A percentile compares a stretch with the other conserved stretches of the same genome.
Evolutionary conservation across 2,888 invertebrate genomes (phyloP).

Genomic region (Tenthredo scrophulariae): DNA sequence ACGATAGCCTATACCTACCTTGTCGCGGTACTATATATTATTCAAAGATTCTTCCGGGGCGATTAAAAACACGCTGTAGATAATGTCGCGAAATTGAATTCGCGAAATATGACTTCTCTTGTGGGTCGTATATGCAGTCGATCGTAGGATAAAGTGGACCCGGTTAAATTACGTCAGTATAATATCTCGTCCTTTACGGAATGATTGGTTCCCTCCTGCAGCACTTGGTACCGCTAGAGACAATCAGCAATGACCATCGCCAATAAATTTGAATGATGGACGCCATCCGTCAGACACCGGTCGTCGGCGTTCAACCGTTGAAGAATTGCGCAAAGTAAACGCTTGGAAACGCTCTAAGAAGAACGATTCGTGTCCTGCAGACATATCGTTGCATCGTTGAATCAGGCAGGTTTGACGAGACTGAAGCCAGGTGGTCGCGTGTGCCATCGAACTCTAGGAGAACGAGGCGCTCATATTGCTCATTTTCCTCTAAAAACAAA

Average conservation of each 20-base stretch:
- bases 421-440: conserved; percentile 56
- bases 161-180: not conserved
- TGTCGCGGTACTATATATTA: not conserved
- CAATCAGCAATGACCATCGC: conserved; percentile 54
- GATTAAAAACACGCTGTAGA: not conserved
- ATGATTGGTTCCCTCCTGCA: conserved; percentile 32
- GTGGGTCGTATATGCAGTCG: not conserved
- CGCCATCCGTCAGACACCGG: conserved; percentile 59
- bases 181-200: not conserved
- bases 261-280: conserved; percentile 62
- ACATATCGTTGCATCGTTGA: conserved; percentile 32
- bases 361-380: conserved; percentile 11
- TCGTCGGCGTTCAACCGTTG: conserved; percentile 53
- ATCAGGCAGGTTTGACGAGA: conserved; percentile 51
- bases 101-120: not conserved
- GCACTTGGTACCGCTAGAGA: conserved; percentile 38
- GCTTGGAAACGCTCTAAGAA: not conserved
- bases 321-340: conserved; percentile 28
- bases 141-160: not conserved
- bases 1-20: not conserved
- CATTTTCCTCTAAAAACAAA: not conserved
- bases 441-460: conserved; percentile 55
- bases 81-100: not conserved
- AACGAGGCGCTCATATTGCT: not conserved
- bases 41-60: conserved; percentile 13